Conservation (phyloP, 2,888 invertebrate species). For the Sinohyriopsis cumingii region DNA sequence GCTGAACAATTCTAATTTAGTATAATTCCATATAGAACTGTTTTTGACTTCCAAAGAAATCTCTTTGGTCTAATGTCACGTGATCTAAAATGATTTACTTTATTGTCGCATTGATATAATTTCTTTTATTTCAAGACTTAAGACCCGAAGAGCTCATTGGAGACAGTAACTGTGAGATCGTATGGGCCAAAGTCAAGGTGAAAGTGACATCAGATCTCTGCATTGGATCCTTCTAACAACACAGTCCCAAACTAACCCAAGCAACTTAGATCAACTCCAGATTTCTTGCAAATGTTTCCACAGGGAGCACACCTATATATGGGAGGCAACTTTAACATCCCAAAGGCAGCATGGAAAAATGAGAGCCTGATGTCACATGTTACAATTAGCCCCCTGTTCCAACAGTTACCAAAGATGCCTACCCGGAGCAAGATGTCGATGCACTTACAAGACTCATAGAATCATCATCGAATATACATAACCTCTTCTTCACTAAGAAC, state of each 20-base stretch:
- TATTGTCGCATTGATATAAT: too few species aligned
- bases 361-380: neutral
- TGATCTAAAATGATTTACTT: too few species aligned
- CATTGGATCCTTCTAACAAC: conserved; percentile 4
- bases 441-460: conserved; percentile 1
- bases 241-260: neutral
- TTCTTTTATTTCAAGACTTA: too few species aligned
- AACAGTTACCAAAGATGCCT: conserved; percentile 5
- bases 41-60: too few species aligned
- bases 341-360: neutral
- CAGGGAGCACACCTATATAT: neutral
- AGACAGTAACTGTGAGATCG: too few species aligned
- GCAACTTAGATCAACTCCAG: neutral
- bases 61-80: too few species aligned
- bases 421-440: conserved; percentile 1
- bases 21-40: too few species aligned
- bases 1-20: too few species aligned
- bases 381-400: neutral
- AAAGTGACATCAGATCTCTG: neutral
- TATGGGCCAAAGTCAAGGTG: neutral
- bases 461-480: neutral
- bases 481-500: conserved; percentile 9
- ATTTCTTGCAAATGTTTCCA: neutral
- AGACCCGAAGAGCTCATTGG: neutral
- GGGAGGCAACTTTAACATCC: conserved; percentile 3